phyloP scores from a whole-genome alignment of 2,888 invertebrate species.

The Oligia strigilis region DNA sequence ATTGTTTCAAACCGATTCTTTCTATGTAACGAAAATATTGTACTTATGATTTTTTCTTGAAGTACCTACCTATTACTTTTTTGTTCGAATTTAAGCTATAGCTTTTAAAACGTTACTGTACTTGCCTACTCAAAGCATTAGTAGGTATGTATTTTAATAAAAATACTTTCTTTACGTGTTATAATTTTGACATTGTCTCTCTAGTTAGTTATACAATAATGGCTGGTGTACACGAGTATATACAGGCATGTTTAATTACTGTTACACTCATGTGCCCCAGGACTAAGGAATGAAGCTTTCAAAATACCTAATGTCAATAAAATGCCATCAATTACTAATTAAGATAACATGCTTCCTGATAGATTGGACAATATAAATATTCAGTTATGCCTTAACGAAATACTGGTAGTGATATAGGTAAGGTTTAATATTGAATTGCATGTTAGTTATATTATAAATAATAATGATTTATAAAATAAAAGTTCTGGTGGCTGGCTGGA shows the following conservation, averaged over 20 bases:
- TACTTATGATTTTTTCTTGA: conserved; percentile 16
- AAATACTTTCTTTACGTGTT: conserved; percentile 35
- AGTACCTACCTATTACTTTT: conserved; percentile 24
- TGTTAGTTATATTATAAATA: conserved; percentile 80
- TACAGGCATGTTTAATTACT: conserved; percentile 13
- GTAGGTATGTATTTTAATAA: conserved; percentile 49
- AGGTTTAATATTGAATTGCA: conserved; percentile 84
- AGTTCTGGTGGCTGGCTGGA: conserved; percentile 82
- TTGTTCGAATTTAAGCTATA: conserved; percentile 48
- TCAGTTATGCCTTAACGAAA: conserved; percentile 88
- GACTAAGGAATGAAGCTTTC: conserved; percentile 65
- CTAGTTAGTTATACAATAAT: conserved; percentile 62
- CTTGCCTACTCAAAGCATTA: conserved; percentile 47
- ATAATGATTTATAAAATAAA: conserved; percentile 74
- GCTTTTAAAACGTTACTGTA: conserved; percentile 54
- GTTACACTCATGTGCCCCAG: conserved; percentile 21
- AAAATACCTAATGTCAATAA: conserved; percentile 80
- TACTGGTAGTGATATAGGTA: conserved; percentile 86
- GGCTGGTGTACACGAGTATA: conserved; percentile 31
- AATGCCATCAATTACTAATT: conserved; percentile 86
- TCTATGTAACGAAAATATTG: conserved; percentile 18
- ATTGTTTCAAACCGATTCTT: conserved; percentile 4
- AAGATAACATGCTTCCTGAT: conserved; percentile 90
- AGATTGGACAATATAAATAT: conserved; percentile 89
- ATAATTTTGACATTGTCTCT: conserved; percentile 68